Conservation (phyloP, 1,140 invertebrate species). For the Sycobia sp. region DNA sequence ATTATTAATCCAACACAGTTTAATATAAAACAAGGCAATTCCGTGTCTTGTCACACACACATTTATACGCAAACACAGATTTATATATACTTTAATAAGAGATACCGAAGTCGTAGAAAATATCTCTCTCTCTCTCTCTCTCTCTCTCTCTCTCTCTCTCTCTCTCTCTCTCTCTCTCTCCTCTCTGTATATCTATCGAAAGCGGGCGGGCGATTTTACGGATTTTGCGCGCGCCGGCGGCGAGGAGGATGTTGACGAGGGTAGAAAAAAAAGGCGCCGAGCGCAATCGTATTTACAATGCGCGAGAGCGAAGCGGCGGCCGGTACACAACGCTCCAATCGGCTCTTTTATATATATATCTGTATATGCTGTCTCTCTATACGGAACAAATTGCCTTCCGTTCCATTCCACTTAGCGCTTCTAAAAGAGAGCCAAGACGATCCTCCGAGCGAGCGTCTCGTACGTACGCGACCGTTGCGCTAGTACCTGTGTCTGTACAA, state of each 20-base stretch:
- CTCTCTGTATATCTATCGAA: not conserved
- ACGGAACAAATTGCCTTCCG: conserved; percentile 10
- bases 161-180: conserved; percentile 1
- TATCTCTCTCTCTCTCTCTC: not conserved
- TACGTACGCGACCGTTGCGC: no score
- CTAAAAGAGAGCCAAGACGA: conserved; percentile 17
- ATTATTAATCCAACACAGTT: no score
- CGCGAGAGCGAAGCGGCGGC: not conserved
- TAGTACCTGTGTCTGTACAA: no score
- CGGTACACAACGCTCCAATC: not conserved
- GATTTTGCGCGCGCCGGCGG: not conserved
- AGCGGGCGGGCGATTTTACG: not conserved
- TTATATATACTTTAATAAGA: no score
- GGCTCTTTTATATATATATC: no score
- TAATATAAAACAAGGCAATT: no score
- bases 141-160: not conserved
- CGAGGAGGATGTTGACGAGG: no score
- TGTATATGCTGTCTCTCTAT: no score
- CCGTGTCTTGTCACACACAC: no score
- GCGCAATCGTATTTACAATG: not conserved
- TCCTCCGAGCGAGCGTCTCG: not conserved
- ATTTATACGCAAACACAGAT: no score
- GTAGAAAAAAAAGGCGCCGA: not conserved
- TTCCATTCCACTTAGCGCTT: conserved; percentile 19
- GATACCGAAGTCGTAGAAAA: no score